A percentile compares a stretch with the other conserved stretches of the same genome.
These are phyloP conservation scores for Leucoraja erinaceus DNA, from an alignment of 2,113 vertebrate species.

Conservation along the genomic window DNA sequence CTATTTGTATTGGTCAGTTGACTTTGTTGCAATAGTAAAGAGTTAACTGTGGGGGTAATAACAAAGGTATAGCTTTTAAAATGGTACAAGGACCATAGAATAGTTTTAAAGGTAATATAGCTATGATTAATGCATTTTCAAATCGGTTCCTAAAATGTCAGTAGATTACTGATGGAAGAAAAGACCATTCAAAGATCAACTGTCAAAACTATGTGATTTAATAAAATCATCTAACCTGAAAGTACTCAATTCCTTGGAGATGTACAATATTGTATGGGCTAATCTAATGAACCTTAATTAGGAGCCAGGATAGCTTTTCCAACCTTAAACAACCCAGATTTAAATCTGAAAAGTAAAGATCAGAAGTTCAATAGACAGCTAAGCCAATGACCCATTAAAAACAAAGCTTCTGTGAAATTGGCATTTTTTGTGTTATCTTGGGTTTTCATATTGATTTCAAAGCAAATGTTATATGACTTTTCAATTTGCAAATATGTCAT, in stretches of 20 bases:
- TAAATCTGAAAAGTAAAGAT: slow-evolving; percentile 5
- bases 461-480: slow-evolving; percentile 21
- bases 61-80: background rate
- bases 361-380: background rate
- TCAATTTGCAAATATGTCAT: slow-evolving; percentile 36
- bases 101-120: background rate
- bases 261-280: background rate
- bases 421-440: slow-evolving; percentile 35
- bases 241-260: background rate
- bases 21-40: background rate
- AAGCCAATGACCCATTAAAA: slow-evolving; percentile 31
- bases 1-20: background rate
- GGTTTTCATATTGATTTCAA: slow-evolving; percentile 28
- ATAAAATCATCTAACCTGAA: background rate
- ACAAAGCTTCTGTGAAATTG: slow-evolving; percentile 25
- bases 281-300: slow-evolving; percentile 24
- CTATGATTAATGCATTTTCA: background rate
- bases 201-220: too few relatives aligned
- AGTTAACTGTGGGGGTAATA: too few relatives aligned
- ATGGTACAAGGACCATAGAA: background rate
- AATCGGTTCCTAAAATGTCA: background rate
- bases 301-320: background rate
- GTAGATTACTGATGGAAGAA: background rate
- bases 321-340: background rate
- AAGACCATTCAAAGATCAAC: background rate